A percentile compares a stretch with the other conserved stretches of the same genome.
Evolutionary conservation across 2,797 vertebrate genomes (phyloP).

Genomic region (Anisognathus igniventris): DNA sequence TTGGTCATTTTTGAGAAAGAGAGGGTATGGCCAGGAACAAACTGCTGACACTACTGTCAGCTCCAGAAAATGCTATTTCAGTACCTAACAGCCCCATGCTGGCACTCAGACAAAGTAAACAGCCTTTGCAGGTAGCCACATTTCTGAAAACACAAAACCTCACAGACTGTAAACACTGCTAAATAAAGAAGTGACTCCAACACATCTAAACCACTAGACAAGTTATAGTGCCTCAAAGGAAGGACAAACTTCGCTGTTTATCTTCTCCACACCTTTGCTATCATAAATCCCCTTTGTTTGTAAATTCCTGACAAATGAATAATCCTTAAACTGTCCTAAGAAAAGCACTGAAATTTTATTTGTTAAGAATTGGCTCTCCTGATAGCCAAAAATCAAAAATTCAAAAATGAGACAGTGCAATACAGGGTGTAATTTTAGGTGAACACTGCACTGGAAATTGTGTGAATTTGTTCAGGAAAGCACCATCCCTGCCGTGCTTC

Average conservation of each 20-base stretch:
- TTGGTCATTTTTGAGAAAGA: neutral
- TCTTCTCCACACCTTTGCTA: neutral
- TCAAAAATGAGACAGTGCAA: neutral
- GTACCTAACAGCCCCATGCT: neutral
- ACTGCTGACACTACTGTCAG: neutral
- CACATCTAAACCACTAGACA: neutral
- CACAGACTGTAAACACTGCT: neutral
- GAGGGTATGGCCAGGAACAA: neutral
- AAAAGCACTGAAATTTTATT: neutral
- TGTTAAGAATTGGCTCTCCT: neutral
- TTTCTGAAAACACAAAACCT: neutral
- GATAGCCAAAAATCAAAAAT: neutral
- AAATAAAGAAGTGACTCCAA: neutral
- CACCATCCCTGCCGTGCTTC: fast-evolving
- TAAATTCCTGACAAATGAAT: neutral
- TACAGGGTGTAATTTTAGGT: neutral
- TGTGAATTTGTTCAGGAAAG: neutral
- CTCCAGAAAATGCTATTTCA: neutral
- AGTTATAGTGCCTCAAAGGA: neutral
- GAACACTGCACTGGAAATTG: neutral
- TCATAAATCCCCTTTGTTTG: fast-evolving
- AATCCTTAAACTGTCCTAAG: neutral
- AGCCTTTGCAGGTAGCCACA: neutral
- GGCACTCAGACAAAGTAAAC: neutral
- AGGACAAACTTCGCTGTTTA: neutral